A percentile compares a stretch with the other conserved stretches of the same genome.
These are phyloP conservation scores for Campoletis sonorensis DNA, from an alignment of 1,140 invertebrate genomes.

Conservation along the genomic window DNA sequence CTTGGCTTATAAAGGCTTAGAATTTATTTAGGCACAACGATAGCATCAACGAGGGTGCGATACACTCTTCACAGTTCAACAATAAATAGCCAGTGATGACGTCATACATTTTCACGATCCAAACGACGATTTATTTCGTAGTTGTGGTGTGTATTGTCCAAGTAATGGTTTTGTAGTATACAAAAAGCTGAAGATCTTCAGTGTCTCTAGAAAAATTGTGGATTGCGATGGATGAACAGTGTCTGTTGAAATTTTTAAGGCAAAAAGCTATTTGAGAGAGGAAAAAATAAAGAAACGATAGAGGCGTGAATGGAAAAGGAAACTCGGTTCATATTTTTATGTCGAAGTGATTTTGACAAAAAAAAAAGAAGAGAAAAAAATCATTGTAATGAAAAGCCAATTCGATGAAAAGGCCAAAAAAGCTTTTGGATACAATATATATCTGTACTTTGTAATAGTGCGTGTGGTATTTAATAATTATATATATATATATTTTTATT, in stretches of 20 bases:
- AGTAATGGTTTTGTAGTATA: too few species aligned
- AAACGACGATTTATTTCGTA: too few species aligned
- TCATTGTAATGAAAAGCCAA: background rate
- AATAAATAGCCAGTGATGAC: background rate
- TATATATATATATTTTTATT: slow-evolving; percentile 13
- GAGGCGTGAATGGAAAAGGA: background rate
- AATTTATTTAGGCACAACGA: background rate
- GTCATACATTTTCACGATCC: background rate
- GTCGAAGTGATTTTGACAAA: background rate
- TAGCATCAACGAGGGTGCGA: background rate
- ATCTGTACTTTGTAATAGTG: slow-evolving; percentile 20
- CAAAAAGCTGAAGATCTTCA: too few species aligned
- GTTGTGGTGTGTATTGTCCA: background rate
- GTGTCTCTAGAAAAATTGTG: too few species aligned
- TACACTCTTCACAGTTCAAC: background rate
- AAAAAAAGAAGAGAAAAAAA: slow-evolving; percentile 1
- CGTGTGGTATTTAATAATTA: slow-evolving; percentile 23
- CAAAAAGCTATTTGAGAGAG: background rate
- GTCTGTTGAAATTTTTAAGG: background rate
- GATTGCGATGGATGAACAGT: too few species aligned
- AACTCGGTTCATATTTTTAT: background rate
- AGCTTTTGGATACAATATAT: slow-evolving; percentile 37
- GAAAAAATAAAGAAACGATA: background rate
- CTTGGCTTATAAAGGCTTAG: background rate
- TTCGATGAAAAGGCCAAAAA: slow-evolving; percentile 6